Percentiles rank a stretch among this genome's conserved stretches.
phyloP scores from a whole-genome alignment of 2,888 invertebrate genomes.

The Heliconius ismenius region DNA sequence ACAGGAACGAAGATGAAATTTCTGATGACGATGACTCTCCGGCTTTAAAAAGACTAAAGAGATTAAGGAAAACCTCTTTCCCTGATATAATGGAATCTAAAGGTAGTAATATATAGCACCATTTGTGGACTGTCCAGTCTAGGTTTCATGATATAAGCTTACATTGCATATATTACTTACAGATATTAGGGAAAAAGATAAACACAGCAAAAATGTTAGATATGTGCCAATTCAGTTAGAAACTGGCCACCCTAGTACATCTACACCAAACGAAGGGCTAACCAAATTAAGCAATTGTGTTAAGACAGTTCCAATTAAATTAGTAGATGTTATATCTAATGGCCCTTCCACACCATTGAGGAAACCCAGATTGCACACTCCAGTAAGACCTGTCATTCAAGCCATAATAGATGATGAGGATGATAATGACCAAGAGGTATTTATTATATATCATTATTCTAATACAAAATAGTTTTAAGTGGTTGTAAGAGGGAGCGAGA shows the following conservation, averaged over 20 bases:
- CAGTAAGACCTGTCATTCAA: constrained; percentile 60
- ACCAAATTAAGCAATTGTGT: constrained; percentile 50
- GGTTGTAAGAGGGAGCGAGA: background rate
- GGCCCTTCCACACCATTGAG: constrained; percentile 56
- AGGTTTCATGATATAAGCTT: background rate
- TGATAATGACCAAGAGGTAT: constrained; percentile 65
- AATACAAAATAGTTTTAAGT: background rate
- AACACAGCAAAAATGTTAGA: constrained; percentile 59
- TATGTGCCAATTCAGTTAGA: constrained; percentile 74
- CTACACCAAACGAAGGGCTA: constrained; percentile 65
- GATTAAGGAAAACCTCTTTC: constrained; percentile 63
- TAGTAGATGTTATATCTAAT: constrained; percentile 59
- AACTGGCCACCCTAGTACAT: constrained; percentile 67
- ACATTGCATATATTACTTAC: constrained; percentile 24
- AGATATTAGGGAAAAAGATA: constrained; percentile 50
- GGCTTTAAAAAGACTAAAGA: constrained; percentile 67
- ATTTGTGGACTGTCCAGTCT: background rate
- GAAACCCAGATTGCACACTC: constrained; percentile 63
- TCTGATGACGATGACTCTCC: constrained; percentile 71
- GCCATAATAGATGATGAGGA: constrained; percentile 65
- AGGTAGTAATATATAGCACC: constrained; percentile 52
- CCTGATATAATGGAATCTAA: constrained; percentile 65
- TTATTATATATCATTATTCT: constrained; percentile 36
- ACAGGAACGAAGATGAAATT: constrained; percentile 69
- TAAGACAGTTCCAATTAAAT: constrained; percentile 59